A percentile compares a stretch with the other conserved stretches of the same genome.
Evolutionary conservation across 2,113 vertebrate genomes (phyloP).

Genomic region (Leptobrachium ailaonicum): DNA sequence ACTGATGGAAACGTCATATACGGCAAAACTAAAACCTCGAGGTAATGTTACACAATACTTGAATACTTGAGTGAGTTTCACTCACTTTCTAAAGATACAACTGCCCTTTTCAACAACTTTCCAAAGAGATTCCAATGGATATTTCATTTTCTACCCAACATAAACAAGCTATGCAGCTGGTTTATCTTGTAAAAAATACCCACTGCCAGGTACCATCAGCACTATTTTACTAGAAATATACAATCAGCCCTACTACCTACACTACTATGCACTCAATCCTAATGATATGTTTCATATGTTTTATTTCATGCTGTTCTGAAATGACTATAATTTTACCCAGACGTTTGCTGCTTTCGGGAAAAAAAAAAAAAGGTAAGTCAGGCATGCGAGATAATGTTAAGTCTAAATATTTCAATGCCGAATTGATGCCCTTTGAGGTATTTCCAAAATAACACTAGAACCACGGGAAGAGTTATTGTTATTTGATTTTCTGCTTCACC

Average conservation of each 20-base stretch:
- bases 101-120: no score
- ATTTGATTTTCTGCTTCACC: conserved; percentile 37
- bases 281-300: not conserved
- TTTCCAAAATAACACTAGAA: conserved; percentile 14
- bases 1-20: no score
- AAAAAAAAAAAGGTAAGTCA: conserved; percentile 17
- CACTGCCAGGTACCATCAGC: no score
- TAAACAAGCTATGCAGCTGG: no score
- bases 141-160: no score
- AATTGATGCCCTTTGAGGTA: conserved; percentile 10
- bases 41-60: no score
- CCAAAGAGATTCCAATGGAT: no score
- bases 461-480: conserved; percentile 23
- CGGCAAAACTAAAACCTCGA: no score
- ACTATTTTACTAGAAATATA: not conserved
- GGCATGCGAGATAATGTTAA: not conserved
- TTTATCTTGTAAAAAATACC: no score
- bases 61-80: no score
- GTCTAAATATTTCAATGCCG: not conserved
- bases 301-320: not conserved
- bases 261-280: conserved; percentile 7
- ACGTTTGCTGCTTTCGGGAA: not conserved
- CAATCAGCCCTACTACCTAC: not conserved
- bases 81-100: no score
- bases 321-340: conserved; percentile 28